Percentiles rank a stretch among this genome's conserved stretches.
These are phyloP conservation scores for Scaptomyza pallida DNA, from an alignment of 1,140 invertebrate species.

Conservation along the genomic window DNA sequence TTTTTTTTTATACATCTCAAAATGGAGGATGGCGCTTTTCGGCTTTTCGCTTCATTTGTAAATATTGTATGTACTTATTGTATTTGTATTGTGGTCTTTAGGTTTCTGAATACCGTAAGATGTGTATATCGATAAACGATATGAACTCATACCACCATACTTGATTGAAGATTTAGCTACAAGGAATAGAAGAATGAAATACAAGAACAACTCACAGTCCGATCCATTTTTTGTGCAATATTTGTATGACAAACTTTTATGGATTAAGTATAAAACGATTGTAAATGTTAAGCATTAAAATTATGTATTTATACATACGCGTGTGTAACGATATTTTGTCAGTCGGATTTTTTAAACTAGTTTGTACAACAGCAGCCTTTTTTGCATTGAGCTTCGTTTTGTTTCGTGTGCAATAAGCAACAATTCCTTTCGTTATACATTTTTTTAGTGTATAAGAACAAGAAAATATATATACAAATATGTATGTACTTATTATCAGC, in stretches of 20 bases:
- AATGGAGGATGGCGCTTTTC: constrained; percentile 37
- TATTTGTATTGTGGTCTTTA: constrained; percentile 69
- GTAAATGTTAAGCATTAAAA: constrained; percentile 63
- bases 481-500: constrained; percentile 32
- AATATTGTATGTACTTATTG: constrained; percentile 67
- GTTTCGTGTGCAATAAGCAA: constrained; percentile 70
- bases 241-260: constrained; percentile 82
- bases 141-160: constrained; percentile 75
- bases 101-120: constrained; percentile 63
- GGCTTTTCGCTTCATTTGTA: constrained; percentile 66
- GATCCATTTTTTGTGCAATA: constrained; percentile 82
- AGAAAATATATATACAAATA: constrained; percentile 33
- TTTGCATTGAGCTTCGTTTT: constrained; percentile 79
- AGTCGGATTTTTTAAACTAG: constrained; percentile 76
- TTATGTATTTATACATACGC: constrained; percentile 7
- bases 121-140: constrained; percentile 26
- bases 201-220: constrained; percentile 64
- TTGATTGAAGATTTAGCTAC: constrained; percentile 67
- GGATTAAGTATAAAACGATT: constrained; percentile 69
- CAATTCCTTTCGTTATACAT: constrained; percentile 66
- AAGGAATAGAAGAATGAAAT: too few relatives aligned
- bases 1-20: constrained; percentile 48
- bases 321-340: constrained; percentile 43
- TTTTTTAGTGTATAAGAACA: constrained; percentile 37
- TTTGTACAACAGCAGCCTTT: constrained; percentile 77